phyloP scores from a whole-genome alignment of 2,888 invertebrate species.

The Polyploca ridens region DNA sequence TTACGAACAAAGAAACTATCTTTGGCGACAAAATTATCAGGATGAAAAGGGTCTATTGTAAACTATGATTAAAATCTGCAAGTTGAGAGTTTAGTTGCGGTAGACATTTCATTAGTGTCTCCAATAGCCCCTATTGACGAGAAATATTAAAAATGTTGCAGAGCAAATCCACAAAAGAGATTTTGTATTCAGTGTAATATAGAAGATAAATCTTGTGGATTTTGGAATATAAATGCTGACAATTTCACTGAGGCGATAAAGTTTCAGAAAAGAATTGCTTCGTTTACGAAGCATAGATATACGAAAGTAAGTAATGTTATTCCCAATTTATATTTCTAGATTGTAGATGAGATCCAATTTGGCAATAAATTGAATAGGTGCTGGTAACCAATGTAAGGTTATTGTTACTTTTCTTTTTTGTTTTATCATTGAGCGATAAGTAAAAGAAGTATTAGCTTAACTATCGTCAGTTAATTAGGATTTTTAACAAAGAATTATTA shows the following conservation, averaged over 20 bases:
- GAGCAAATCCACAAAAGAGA: conserved; percentile 20
- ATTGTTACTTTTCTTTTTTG: too few relatives aligned
- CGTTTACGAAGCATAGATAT: neutral
- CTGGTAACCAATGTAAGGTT: too few relatives aligned
- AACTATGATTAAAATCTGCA: conserved; percentile 39
- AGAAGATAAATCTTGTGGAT: neutral
- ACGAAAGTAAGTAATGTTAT: neutral
- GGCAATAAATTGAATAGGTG: too few relatives aligned
- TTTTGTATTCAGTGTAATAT: neutral
- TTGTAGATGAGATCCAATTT: neutral
- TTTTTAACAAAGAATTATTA: too few relatives aligned
- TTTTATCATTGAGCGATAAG: too few relatives aligned
- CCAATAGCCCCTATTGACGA: conserved; percentile 30
- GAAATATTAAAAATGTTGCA: conserved; percentile 41
- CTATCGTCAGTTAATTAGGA: too few relatives aligned
- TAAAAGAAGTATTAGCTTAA: too few relatives aligned
- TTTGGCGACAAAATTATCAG: conserved; percentile 35
- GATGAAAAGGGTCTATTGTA: conserved; percentile 32
- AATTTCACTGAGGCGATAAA: conserved; percentile 1
- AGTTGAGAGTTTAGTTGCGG: conserved; percentile 2
- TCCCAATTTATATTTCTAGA: neutral
- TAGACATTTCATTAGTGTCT: conserved; percentile 30
- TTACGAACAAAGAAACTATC: conserved; percentile 36
- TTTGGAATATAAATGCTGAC: neutral
- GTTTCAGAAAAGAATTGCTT: neutral